These are phyloP conservation scores for Serinus canaria DNA, from an alignment of 2,113 vertebrate species.

Conservation along the genomic window DNA sequence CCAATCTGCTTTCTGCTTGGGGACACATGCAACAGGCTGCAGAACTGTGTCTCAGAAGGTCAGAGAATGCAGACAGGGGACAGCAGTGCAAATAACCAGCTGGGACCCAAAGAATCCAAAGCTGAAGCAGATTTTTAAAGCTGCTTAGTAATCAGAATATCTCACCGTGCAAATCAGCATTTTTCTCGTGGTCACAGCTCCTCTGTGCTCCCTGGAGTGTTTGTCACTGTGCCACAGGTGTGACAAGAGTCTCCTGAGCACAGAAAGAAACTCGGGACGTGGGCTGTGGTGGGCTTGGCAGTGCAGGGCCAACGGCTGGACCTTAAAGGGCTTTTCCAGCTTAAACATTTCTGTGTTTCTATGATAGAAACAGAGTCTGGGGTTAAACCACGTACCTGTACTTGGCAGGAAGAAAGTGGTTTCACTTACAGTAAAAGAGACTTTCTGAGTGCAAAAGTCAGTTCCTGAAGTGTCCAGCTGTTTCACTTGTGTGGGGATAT, in stretches of 20 bases:
- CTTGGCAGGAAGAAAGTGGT: not conserved
- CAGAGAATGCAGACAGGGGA: constrained; percentile 34
- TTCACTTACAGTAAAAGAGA: not conserved
- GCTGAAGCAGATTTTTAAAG: constrained; percentile 28
- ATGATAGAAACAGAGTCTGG: not conserved
- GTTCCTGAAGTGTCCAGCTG: not conserved
- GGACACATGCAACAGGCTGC: constrained; percentile 52
- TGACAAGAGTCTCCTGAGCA: not conserved
- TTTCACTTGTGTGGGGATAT: not conserved
- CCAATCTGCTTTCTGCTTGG: constrained; percentile 65
- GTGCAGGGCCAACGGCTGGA: fast-evolving
- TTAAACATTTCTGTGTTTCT: not conserved
- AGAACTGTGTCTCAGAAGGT: constrained; percentile 60
- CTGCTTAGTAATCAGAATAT: constrained; percentile 34
- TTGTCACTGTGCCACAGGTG: not conserved
- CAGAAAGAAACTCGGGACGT: fast-evolving
- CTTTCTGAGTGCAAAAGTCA: not conserved
- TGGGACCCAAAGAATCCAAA: constrained; percentile 6
- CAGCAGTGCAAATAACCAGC: constrained; percentile 8
- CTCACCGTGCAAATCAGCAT: not conserved
- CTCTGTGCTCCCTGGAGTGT: not conserved
- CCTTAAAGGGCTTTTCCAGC: not conserved
- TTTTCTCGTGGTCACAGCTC: not conserved
- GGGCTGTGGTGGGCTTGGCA: not conserved
- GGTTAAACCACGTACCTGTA: not conserved